phyloP scores from a whole-genome alignment of 2,113 vertebrate genomes.

The Microcebus ravelobensis region DNA sequence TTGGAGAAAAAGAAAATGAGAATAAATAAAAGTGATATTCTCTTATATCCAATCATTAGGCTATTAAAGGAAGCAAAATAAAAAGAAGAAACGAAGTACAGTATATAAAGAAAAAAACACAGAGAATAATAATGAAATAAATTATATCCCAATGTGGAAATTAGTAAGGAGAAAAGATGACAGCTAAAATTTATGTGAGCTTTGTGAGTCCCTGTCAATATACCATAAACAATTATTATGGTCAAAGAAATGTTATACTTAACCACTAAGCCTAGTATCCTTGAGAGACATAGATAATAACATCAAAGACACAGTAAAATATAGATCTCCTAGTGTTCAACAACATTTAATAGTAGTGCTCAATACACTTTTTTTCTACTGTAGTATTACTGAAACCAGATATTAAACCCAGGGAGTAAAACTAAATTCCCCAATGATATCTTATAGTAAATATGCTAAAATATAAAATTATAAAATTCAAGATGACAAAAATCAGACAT shows the following conservation, averaged over 20 bases:
- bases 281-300: neutral
- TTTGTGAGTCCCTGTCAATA: neutral
- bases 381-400: neutral
- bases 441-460: neutral
- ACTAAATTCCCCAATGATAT: neutral
- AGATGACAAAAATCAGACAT: neutral
- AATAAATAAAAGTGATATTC: constrained; percentile 63
- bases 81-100: constrained; percentile 63
- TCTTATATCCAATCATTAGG: constrained; percentile 77
- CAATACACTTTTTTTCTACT: neutral
- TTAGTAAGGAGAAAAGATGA: constrained; percentile 51
- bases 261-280: neutral
- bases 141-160: constrained; percentile 75
- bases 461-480: constrained; percentile 32
- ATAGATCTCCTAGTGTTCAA: neutral
- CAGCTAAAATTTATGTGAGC: constrained; percentile 33
- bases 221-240: neutral
- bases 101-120: constrained; percentile 62
- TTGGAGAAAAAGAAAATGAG: constrained; percentile 68
- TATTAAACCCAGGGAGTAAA: neutral
- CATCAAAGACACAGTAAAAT: neutral
- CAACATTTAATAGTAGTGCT: neutral
- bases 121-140: constrained; percentile 77
- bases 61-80: constrained; percentile 79
- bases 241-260: neutral